Percentiles rank a stretch among this genome's conserved stretches.
Evolutionary conservation across 2,113 vertebrate genomes (phyloP).

Genomic region (Romanogobio albipinnatus): DNA sequence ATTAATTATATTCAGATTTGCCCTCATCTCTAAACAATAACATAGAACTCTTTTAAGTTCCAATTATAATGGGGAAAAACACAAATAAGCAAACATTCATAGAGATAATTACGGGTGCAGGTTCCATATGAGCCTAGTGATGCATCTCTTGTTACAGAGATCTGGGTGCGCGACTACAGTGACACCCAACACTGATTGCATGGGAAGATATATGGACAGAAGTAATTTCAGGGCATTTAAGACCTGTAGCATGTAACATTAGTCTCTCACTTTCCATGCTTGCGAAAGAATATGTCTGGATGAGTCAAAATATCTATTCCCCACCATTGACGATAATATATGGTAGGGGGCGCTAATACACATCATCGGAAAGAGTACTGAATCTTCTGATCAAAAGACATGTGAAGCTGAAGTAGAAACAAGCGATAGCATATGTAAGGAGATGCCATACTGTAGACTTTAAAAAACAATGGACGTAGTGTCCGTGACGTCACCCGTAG

Average conservation of each 20-base stretch:
- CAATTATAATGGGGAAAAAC: not conserved
- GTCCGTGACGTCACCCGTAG: no score
- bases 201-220: not conserved
- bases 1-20: not conserved
- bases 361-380: no score
- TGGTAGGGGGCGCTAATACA: no score
- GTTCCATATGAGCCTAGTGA: not conserved
- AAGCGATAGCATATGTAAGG: no score
- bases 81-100: not conserved
- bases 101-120: not conserved
- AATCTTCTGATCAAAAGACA: no score
- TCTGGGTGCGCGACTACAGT: not conserved
- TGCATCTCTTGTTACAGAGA: not conserved
- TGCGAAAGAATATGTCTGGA: not conserved
- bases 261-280: constrained; percentile 6
- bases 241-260: not conserved
- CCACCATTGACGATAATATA: no score
- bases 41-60: not conserved
- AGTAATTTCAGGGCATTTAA: not conserved
- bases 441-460: no score
- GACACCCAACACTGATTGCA: not conserved
- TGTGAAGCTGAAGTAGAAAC: no score
- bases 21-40: not conserved
- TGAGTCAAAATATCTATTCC: constrained; percentile 2
- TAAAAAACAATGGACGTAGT: no score